phyloP scores from a whole-genome alignment of 2,797 vertebrate species.

The Heterohyrax brucei region DNA sequence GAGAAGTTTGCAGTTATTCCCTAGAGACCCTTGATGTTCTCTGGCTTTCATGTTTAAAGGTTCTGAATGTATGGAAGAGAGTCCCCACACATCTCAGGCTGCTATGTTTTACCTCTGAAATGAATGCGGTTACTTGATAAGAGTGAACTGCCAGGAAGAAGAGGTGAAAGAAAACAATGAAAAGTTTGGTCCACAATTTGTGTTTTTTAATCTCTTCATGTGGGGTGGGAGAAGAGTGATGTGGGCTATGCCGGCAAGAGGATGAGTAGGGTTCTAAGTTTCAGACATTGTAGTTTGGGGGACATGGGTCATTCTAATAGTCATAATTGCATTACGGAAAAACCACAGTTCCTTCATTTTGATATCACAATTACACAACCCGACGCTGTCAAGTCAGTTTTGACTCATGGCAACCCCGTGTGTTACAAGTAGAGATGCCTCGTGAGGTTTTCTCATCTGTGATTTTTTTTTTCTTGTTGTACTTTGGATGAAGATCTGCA shows the following conservation, averaged over 20 bases:
- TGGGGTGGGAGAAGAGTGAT: not conserved
- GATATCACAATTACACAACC: not conserved
- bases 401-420: not conserved
- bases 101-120: not conserved
- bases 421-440: not conserved
- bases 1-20: not conserved
- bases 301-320: not conserved
- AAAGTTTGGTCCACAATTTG: not conserved
- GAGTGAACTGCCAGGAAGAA: not conserved
- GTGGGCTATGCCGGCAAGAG: not conserved
- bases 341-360: not conserved
- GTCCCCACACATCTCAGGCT: not conserved
- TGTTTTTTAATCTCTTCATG: not conserved
- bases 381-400: not conserved
- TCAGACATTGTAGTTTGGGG: not conserved
- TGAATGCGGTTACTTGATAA: not conserved
- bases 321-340: not conserved
- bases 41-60: not conserved
- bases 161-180: not conserved
- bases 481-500: too few relatives aligned
- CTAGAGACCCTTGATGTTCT: not conserved
- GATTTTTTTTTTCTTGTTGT: not conserved
- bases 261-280: not conserved
- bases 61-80: not conserved
- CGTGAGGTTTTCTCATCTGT: not conserved